These are phyloP conservation scores for Epizoanthus fatuus DNA, from an alignment of 92 coral and sea anemone species.

Conservation along the genomic window DNA sequence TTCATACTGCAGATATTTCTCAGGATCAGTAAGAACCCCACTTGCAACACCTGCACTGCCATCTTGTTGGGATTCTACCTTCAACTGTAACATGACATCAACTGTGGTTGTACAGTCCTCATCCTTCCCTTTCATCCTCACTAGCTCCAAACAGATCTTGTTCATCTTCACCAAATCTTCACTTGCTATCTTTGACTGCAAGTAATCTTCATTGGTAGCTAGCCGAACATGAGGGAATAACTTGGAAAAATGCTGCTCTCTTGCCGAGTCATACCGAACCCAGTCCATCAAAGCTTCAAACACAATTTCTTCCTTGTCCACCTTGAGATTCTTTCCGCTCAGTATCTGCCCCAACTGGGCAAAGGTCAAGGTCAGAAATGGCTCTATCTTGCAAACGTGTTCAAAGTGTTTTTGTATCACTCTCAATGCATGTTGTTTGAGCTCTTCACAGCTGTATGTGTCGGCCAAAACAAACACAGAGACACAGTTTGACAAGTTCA, in stretches of 20 bases:
- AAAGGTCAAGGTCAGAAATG: slow-evolving; percentile 11
- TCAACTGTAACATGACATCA: slow-evolving; percentile 2
- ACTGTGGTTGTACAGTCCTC: not conserved
- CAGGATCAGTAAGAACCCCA: too few relatives aligned
- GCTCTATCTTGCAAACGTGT: not conserved
- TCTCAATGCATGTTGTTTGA: slow-evolving; percentile 2
- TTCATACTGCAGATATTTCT: too few relatives aligned
- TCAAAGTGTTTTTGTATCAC: slow-evolving; percentile 11
- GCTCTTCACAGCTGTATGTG: slow-evolving; percentile 2
- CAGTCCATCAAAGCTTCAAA: slow-evolving; percentile 1
- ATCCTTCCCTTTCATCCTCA: not conserved
- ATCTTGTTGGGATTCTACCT: too few relatives aligned
- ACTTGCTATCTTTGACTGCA: not conserved
- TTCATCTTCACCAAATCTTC: slow-evolving; percentile 14
- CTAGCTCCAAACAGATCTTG: not conserved
- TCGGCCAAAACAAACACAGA: slow-evolving; percentile 9
- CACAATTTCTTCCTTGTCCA: not conserved
- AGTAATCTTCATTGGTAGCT: not conserved
- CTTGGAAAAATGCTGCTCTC: not conserved
- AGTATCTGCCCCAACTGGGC: slow-evolving; percentile 7
- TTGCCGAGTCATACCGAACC: not conserved
- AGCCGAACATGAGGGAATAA: slow-evolving; percentile 13
- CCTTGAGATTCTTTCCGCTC: not conserved
- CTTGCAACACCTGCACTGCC: too few relatives aligned
- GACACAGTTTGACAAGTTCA: slow-evolving; percentile 8